Percentiles rank a stretch among this genome's conserved stretches.
phyloP scores from a whole-genome alignment of 2,797 vertebrate genomes.

The Aphelocoma californica region DNA sequence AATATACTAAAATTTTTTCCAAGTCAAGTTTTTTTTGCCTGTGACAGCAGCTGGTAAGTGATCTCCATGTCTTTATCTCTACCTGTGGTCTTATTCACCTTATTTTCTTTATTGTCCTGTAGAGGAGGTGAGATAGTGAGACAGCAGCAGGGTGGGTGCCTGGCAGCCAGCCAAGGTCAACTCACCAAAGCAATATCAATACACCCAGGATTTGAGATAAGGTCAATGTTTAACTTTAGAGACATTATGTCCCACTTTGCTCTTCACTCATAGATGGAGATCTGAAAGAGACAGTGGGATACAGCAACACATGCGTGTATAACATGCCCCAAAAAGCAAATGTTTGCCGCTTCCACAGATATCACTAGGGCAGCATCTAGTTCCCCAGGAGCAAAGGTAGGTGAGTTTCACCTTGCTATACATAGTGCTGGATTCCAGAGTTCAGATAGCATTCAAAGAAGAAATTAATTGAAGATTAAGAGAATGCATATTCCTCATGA shows the following conservation, averaged over 20 bases:
- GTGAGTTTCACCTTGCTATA: background rate
- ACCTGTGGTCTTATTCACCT: background rate
- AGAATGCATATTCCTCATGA: background rate
- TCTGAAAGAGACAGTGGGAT: background rate
- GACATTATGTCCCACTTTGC: background rate
- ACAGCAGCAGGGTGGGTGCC: background rate
- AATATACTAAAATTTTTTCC: background rate
- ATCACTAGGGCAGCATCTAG: background rate
- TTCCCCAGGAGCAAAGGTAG: background rate
- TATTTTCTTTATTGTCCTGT: background rate
- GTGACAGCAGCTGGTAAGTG: background rate
- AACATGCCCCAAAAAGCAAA: background rate
- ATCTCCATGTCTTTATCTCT: background rate
- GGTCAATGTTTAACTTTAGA: background rate
- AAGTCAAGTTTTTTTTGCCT: background rate
- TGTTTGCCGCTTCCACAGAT: background rate
- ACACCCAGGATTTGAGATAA: background rate
- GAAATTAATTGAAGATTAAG: background rate
- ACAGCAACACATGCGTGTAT: fast-evolving
- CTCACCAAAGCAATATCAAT: background rate
- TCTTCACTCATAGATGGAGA: background rate
- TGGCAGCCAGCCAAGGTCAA: background rate
- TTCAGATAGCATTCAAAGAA: background rate
- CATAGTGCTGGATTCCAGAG: background rate
- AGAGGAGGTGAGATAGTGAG: background rate